phyloP scores from a whole-genome alignment of 2,797 vertebrate species.

The Nasua narica region DNA sequence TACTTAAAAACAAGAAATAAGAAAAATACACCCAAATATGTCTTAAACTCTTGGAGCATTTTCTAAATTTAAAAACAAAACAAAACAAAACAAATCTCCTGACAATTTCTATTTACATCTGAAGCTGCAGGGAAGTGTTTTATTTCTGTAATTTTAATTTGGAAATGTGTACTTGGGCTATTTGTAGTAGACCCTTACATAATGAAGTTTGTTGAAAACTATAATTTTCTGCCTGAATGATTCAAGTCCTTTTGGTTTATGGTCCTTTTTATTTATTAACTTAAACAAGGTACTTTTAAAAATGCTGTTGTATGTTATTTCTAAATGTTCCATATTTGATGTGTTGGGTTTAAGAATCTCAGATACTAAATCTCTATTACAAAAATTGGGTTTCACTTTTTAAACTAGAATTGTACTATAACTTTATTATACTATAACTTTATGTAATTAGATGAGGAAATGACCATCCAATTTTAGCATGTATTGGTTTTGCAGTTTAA shows the following conservation, averaged over 20 bases:
- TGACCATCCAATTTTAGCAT: not conserved
- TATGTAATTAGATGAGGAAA: not conserved
- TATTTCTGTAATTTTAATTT: conserved; percentile 54
- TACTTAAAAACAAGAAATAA: conserved; percentile 14
- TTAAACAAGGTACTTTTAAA: not conserved
- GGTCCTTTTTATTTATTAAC: not conserved
- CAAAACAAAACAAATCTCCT: not conserved
- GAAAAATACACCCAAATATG: not conserved
- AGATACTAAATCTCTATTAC: conserved; percentile 24
- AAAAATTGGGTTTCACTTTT: conserved; percentile 38
- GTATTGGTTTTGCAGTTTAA: conserved; percentile 28
- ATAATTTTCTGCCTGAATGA: not conserved
- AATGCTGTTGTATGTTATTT: not conserved
- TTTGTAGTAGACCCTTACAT: conserved; percentile 20
- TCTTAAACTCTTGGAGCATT: not conserved
- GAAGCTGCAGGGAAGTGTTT: conserved; percentile 9
- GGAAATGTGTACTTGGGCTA: not conserved
- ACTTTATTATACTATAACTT: conserved; percentile 33
- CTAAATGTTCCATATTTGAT: conserved; percentile 21
- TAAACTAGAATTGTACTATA: not conserved
- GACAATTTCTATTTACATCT: conserved; percentile 31
- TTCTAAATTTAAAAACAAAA: not conserved
- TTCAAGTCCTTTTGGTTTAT: not conserved
- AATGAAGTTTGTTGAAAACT: conserved; percentile 32
- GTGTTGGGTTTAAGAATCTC: conserved; percentile 8